Conservation (phyloP, 2,113 vertebrate genomes). For the Macrotis lagotis region DNA sequence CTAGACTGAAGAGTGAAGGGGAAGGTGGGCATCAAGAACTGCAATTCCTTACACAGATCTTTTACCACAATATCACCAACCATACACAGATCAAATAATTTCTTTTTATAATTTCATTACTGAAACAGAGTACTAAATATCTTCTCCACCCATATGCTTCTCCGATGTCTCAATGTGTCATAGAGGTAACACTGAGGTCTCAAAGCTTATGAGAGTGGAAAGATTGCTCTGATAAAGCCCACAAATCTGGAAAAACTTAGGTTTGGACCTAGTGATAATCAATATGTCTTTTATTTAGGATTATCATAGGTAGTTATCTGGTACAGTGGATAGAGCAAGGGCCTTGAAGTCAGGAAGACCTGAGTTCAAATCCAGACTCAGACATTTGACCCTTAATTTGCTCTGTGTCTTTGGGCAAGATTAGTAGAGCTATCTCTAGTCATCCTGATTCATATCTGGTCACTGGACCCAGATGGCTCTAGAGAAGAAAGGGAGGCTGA, state of each 20-base stretch:
- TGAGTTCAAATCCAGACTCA: too few relatives aligned
- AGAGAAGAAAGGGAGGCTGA: too few relatives aligned
- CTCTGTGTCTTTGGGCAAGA: too few relatives aligned
- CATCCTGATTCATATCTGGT: too few relatives aligned
- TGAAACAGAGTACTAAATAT: neutral
- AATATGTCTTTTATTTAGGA: neutral
- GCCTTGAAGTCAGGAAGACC: too few relatives aligned
- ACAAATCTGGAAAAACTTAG: neutral
- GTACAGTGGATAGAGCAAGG: too few relatives aligned
- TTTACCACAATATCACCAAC: neutral
- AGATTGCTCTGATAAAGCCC: neutral
- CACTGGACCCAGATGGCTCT: too few relatives aligned
- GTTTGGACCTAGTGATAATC: neutral
- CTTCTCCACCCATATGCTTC: neutral
- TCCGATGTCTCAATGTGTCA: neutral
- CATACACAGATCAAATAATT: neutral
- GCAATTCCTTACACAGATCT: neutral
- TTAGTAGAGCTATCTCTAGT: too few relatives aligned
- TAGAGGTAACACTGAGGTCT: neutral
- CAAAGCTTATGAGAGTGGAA: neutral
- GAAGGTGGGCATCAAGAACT: neutral
- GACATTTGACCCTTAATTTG: too few relatives aligned
- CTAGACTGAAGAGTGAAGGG: neutral
- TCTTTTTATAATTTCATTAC: neutral
- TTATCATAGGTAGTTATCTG: neutral